These are phyloP conservation scores for Emmelina monodactyla DNA, from an alignment of 2,888 invertebrate species.

Conservation along the genomic window DNA sequence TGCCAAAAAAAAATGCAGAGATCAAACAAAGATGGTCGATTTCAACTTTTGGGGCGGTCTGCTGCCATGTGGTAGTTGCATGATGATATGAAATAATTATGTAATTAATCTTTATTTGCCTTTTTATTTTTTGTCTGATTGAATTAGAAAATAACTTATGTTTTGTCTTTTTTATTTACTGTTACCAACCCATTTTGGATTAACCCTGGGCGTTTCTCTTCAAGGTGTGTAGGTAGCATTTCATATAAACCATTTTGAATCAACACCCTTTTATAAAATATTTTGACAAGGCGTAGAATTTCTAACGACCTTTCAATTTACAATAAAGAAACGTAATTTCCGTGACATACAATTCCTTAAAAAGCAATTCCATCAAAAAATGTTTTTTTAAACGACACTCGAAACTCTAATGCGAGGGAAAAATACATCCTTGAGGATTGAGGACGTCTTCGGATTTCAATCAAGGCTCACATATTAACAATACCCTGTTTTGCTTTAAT, in stretches of 20 bases:
- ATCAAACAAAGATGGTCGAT: constrained; percentile 18
- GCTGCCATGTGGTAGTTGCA: constrained; percentile 29
- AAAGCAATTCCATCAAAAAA: not conserved
- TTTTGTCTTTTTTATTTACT: not conserved
- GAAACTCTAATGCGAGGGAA: constrained; percentile 23
- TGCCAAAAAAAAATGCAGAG: not conserved
- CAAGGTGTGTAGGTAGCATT: no score
- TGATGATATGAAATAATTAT: constrained; percentile 57
- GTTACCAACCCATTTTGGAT: no score
- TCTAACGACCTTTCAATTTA: no score
- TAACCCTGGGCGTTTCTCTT: no score
- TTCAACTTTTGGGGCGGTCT: constrained; percentile 39
- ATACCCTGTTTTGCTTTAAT: constrained; percentile 63
- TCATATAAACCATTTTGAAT: no score
- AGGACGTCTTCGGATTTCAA: constrained; percentile 59
- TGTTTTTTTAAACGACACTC: constrained; percentile 22
- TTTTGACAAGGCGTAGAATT: no score
- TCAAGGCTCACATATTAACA: constrained; percentile 50
- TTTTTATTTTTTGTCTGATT: constrained; percentile 6
- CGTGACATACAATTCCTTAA: constrained; percentile 18
- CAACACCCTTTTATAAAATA: no score
- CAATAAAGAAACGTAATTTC: constrained; percentile 8
- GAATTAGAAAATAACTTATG: not conserved
- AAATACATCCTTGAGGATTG: constrained; percentile 38
- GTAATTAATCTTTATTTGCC: constrained; percentile 59